Conservation (phyloP, 2,113 vertebrate species). For the Pontoporia blainvillei region DNA sequence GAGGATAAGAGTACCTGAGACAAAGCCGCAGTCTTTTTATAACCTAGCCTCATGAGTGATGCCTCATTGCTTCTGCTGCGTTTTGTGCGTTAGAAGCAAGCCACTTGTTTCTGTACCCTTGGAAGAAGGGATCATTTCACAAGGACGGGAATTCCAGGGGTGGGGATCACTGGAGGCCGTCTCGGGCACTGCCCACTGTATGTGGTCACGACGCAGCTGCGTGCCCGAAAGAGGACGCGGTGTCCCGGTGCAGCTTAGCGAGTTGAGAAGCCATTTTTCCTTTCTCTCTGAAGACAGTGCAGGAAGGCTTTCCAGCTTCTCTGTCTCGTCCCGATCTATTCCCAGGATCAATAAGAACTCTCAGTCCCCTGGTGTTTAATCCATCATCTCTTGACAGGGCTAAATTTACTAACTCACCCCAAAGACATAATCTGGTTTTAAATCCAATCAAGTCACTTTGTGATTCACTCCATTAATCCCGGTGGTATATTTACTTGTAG, state of each 20-base stretch:
- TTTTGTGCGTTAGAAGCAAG: neutral
- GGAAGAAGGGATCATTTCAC: neutral
- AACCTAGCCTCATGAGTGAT: neutral
- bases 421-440: constrained; percentile 51
- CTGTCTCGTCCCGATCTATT: neutral
- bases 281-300: neutral
- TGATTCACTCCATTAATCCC: constrained; percentile 27
- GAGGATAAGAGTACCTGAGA: fast-evolving
- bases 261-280: neutral
- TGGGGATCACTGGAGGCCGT: neutral
- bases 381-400: constrained; percentile 41
- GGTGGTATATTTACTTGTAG: constrained; percentile 48
- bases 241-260: fast-evolving
- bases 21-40: neutral
- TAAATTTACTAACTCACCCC: constrained; percentile 51
- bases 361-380: neutral
- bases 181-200: fast-evolving
- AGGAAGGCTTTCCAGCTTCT: neutral
- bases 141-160: neutral
- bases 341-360: constrained; percentile 28
- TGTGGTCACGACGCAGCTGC: fast-evolving
- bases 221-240: fast-evolving
- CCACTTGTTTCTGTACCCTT: fast-evolving
- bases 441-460: constrained; percentile 4
- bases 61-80: fast-evolving